Evolutionary conservation across 2,797 vertebrate genomes (phyloP).

Genomic region (Eutrigla gurnardus): DNA sequence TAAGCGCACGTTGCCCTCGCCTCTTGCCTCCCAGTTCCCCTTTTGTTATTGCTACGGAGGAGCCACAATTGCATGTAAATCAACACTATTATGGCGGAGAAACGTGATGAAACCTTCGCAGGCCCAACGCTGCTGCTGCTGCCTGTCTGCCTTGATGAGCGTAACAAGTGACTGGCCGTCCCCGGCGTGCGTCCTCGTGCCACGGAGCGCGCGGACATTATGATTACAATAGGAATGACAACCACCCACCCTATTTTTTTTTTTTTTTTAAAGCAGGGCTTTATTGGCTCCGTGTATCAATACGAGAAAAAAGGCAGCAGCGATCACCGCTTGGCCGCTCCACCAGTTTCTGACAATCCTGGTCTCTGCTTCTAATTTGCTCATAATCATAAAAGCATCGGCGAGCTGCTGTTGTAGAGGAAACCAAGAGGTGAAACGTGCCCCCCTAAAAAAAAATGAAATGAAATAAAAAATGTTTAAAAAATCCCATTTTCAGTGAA

Average conservation of each 20-base stretch:
- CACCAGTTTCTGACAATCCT: slow-evolving; percentile 27
- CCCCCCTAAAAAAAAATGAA: slow-evolving; percentile 43
- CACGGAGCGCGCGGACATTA: slow-evolving; percentile 39
- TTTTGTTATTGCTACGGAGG: slow-evolving; percentile 53
- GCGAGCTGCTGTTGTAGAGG: slow-evolving; percentile 64
- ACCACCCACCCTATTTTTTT: slow-evolving; percentile 12
- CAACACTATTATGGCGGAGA: slow-evolving; percentile 61
- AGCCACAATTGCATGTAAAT: slow-evolving; percentile 63
- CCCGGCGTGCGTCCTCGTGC: slow-evolving; percentile 38
- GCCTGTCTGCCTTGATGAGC: slow-evolving; percentile 51
- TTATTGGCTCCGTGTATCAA: slow-evolving; percentile 51
- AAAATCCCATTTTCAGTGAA: slow-evolving; percentile 79
- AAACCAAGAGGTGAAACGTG: slow-evolving; percentile 77
- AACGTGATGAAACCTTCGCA: slow-evolving; percentile 59
- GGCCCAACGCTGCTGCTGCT: slow-evolving; percentile 18
- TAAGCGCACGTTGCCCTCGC: slow-evolving; percentile 29
- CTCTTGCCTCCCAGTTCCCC: slow-evolving; percentile 23
- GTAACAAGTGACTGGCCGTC: slow-evolving; percentile 50
- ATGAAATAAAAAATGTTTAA: no score
- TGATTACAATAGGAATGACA: slow-evolving; percentile 71
- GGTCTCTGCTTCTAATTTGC: slow-evolving; percentile 79
- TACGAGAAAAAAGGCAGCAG: slow-evolving; percentile 43
- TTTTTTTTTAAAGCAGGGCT: slow-evolving; percentile 56
- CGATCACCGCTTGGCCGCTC: slow-evolving; percentile 45
- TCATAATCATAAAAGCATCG: slow-evolving; percentile 81